phyloP scores from a whole-genome alignment of 2,888 invertebrate species.

The Dorcus parallelipipedus region DNA sequence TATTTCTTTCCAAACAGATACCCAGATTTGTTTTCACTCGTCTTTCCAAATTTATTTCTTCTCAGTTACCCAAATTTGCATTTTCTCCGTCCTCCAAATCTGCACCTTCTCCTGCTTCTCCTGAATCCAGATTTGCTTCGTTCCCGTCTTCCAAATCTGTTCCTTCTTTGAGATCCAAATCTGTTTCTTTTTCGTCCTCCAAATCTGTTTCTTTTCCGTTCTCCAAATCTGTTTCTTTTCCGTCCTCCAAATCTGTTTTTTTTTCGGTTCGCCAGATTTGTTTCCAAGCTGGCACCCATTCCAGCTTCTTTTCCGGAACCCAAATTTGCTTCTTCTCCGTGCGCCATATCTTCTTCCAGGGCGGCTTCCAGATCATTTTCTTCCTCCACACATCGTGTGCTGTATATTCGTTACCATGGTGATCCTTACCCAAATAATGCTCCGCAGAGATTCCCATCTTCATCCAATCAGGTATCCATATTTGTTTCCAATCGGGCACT shows the following conservation, averaged over 20 bases:
- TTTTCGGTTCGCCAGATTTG: slow-evolving; percentile 69
- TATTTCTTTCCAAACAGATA: slow-evolving; percentile 59
- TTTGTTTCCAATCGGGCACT: slow-evolving; percentile 65
- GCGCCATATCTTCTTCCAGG: slow-evolving; percentile 62
- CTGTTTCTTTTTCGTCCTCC: slow-evolving; percentile 67
- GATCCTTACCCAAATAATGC: slow-evolving; percentile 61
- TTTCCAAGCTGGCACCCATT: slow-evolving; percentile 67
- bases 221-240: slow-evolving; percentile 60
- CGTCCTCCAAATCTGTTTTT: slow-evolving; percentile 60
- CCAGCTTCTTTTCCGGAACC: slow-evolving; percentile 62
- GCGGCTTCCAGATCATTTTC: slow-evolving; percentile 67
- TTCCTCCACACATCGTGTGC: slow-evolving; percentile 68
- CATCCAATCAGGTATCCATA: slow-evolving; percentile 67
- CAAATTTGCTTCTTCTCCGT: slow-evolving; percentile 59
- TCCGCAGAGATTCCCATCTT: slow-evolving; percentile 61
- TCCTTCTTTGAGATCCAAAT: slow-evolving; percentile 60
- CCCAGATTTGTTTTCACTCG: slow-evolving; percentile 64
- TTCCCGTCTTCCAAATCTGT: slow-evolving; percentile 53
- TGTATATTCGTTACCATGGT: slow-evolving; percentile 65
- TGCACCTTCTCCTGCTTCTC: slow-evolving; percentile 54
- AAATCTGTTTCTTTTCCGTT: slow-evolving; percentile 57
- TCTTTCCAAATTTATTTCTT: slow-evolving; percentile 59
- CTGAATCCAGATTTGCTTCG: slow-evolving; percentile 58
- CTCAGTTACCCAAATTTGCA: slow-evolving; percentile 66
- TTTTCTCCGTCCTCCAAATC: slow-evolving; percentile 51